Evolutionary conservation across 2,888 invertebrate genomes (phyloP), one percentile per base, ranked within the genome.

Genomic region (Acronicta alni): DNA sequence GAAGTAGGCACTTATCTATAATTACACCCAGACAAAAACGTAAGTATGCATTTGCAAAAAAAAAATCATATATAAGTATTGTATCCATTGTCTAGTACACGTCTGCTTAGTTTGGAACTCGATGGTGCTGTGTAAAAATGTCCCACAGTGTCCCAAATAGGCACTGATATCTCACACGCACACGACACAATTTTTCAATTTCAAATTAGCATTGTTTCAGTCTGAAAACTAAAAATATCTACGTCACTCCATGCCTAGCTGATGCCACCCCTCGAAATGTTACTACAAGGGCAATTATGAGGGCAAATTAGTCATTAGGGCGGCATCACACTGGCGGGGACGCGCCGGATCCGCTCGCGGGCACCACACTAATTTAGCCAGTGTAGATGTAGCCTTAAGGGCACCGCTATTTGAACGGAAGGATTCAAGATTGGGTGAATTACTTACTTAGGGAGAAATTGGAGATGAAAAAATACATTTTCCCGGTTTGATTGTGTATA

Each of bases 241-340:
- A 43, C 15, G 23, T 1, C 14, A 35, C 35, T 41, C 30, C 37
- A 14, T 32, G 8, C 10, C 37, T 30, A 55, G 38, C 49, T 20
- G 12, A 32, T 47, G 16, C 32, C 38, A 55, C 68, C 68, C 73
- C 35, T 59, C 20, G 63, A 58, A 52, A 48, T 67, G 67, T 62
- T 59, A 67, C 72, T 73, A 83, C 86, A 84, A 83, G 82, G 84
- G 84, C 82, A 86, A 86, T 86, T 86, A 85, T 65, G 48, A 71
- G 62, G 72, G 63, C 56, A 77, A 82, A 83, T 82, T 83, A 82
- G 81, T 75, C 80, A 75, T 79, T 78, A 79, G 66, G 72, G 70
- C 49, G 75, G 53, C 8, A 41, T 59, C 68, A 66, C 68, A 75
- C 57, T 60, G 69, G 9, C 57, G 68, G 70, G 68, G 53, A 61